Percentiles rank a stretch among this genome's conserved stretches.
Conservation (phyloP, 2,888 invertebrate genomes). For the Rhagophthalmus giganteus region DNA sequence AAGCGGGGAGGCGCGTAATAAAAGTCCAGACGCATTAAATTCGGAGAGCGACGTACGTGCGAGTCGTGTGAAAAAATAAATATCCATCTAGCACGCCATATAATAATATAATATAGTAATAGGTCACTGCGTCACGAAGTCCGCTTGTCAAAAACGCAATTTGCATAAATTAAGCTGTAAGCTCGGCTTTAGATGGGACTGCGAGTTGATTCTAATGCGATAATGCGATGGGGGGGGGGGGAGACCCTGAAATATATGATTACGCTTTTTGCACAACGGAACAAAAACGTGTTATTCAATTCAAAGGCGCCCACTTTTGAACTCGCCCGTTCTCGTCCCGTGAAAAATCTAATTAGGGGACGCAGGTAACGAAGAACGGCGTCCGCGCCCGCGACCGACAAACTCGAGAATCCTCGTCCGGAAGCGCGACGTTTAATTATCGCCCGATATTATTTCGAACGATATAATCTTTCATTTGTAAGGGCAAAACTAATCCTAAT, state of each 20-base stretch:
- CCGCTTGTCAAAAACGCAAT: slow-evolving; percentile 50
- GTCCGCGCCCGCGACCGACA: too few relatives aligned
- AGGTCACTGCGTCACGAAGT: slow-evolving; percentile 46
- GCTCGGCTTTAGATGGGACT: slow-evolving; percentile 30
- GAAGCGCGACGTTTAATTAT: too few relatives aligned
- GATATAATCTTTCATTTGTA: too few relatives aligned
- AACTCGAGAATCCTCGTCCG: too few relatives aligned
- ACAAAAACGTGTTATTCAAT: slow-evolving; percentile 22
- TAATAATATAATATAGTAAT: slow-evolving; percentile 47
- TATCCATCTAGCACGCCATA: slow-evolving; percentile 43
- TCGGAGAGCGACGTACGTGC: slow-evolving; percentile 33
- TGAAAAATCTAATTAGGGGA: slow-evolving; percentile 21
- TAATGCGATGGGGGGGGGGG: slow-evolving; percentile 24
- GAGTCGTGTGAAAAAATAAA: slow-evolving; percentile 37
- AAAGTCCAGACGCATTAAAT: slow-evolving; percentile 33
- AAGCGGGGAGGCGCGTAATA: slow-evolving; percentile 7
- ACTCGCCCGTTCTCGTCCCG: slow-evolving; percentile 13
- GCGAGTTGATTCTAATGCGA: slow-evolving; percentile 30
- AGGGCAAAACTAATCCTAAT: too few relatives aligned
- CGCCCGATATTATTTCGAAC: too few relatives aligned
- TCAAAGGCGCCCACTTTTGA: slow-evolving; percentile 19
- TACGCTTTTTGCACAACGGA: slow-evolving; percentile 22
- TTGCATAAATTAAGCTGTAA: slow-evolving; percentile 49
- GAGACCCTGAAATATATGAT: slow-evolving; percentile 25
- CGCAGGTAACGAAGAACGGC: too few relatives aligned